Conservation (phyloP, 2,888 invertebrate genomes). For the Pristionchus exspectatus region DNA sequence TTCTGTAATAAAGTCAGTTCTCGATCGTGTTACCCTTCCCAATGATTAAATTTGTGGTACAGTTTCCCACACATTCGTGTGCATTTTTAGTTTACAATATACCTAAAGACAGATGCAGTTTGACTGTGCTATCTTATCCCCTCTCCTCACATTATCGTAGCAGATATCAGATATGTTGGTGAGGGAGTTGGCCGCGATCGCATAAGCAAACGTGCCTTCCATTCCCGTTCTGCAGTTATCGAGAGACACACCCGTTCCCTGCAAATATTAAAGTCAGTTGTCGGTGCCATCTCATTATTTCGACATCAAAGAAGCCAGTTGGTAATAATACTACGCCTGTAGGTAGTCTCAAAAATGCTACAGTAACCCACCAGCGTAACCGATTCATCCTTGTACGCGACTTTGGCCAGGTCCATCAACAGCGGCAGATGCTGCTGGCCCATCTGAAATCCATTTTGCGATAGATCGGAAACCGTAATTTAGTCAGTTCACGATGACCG, state of each 20-base stretch:
- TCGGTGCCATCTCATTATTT: not conserved
- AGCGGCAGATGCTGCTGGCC: not conserved
- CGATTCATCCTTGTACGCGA: not conserved
- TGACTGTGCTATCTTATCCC: too few species aligned
- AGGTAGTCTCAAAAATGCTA: too few species aligned
- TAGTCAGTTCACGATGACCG: not conserved
- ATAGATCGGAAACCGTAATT: not conserved
- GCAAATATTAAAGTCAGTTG: too few species aligned
- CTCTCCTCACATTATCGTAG: not conserved
- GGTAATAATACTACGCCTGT: too few species aligned
- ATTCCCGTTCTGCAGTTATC: not conserved
- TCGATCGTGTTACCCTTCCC: not conserved
- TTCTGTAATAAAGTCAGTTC: not conserved
- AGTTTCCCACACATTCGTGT: too few species aligned
- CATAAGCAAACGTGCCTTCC: not conserved
- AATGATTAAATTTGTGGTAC: too few species aligned
- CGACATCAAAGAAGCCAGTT: not conserved
- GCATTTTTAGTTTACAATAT: too few species aligned
- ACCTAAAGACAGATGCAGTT: too few species aligned
- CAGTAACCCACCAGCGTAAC: not conserved
- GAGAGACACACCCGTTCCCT: not conserved
- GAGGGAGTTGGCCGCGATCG: not conserved
- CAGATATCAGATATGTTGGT: not conserved
- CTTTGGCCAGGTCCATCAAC: slow-evolving; percentile 13
- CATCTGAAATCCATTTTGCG: not conserved